phyloP scores from a whole-genome alignment of 1,140 invertebrate species.

The Pachypeltis micranthus region DNA sequence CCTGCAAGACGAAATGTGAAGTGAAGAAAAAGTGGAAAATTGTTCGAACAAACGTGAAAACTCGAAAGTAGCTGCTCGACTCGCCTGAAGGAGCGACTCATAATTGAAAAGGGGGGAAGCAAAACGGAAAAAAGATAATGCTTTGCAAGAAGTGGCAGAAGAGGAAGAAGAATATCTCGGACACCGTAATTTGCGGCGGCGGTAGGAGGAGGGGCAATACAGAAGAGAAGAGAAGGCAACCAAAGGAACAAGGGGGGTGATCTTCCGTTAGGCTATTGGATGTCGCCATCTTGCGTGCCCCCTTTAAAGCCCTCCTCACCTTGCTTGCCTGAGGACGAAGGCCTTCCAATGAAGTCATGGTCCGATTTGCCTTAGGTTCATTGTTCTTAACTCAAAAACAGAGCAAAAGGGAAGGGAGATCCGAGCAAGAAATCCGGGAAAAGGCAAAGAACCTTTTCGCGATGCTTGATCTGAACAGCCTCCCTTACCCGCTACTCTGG shows the following conservation, averaged over 20 bases:
- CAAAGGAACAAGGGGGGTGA: neutral
- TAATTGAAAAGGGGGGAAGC: neutral
- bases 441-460: too few species aligned
- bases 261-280: neutral
- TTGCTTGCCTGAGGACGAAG: neutral
- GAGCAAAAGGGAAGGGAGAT: too few species aligned
- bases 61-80: too few species aligned
- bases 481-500: too few species aligned
- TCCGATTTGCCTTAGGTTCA: neutral
- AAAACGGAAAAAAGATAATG: neutral
- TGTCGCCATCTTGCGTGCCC: neutral
- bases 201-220: neutral
- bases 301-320: neutral
- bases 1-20: too few species aligned
- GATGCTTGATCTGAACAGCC: too few species aligned
- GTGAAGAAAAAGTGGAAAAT: too few species aligned
- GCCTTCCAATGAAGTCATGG: neutral
- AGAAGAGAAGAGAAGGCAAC: neutral
- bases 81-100: too few species aligned
- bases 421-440: too few species aligned
- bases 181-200: neutral
- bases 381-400: too few species aligned
- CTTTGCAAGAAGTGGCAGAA: neutral
- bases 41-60: too few species aligned
- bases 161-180: too few species aligned